Base-by-base conservation (phyloP, 2,888 invertebrate genomes). In the Agrotis exclamationis region DNA sequence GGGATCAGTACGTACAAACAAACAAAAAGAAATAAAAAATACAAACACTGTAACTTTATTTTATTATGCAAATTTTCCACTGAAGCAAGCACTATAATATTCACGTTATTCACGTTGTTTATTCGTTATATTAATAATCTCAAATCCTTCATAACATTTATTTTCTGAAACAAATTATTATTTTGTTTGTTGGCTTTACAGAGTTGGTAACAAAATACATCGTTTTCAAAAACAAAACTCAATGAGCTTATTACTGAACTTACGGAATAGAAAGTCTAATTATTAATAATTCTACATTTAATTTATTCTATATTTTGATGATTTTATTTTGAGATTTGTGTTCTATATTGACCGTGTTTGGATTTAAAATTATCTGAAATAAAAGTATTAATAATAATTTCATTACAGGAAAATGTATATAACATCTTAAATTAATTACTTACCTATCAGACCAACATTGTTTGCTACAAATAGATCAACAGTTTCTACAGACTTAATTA, bases 401-500 rank as follows among this genome's bases (percentile, higher is more conserved):
- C 1, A 9, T 33, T 74, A 76, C 57, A 47, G 71, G 80, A 72
- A 80, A 76, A 81, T 84, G 79, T 77, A 80, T 79, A 80, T 84
- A 82, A 83, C 83, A 79, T 84, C 72, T 88, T 86, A 28, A 28
- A 33, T 33, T 88, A 89, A 89, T 87, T 87, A n/a, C n/a, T n/a
- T n/a, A n/a, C n/a, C n/a, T n/a, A 90, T 87, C 84, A 82, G 80
- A 82, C 82, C 74, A 80, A 83, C 86, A 86, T 81, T 87, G 85
- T 89, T 87, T 84, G 80, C 89, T 88, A 81, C 86, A 87, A 90
- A 90, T 89, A 90, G 88, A 91, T 90, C 89, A 86, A 91, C 89
- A 85, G 86, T 80, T 83, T 69, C 51, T 65, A 77, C 80, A 73
- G 77, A 79, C 86, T 83, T 18, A 70, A 64, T 33, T 44, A 53